A percentile compares a stretch with the other conserved stretches of the same genome.
phyloP scores from a whole-genome alignment of 2,113 vertebrate genomes.

The Sinocyclocheilus rhinocerous region DNA sequence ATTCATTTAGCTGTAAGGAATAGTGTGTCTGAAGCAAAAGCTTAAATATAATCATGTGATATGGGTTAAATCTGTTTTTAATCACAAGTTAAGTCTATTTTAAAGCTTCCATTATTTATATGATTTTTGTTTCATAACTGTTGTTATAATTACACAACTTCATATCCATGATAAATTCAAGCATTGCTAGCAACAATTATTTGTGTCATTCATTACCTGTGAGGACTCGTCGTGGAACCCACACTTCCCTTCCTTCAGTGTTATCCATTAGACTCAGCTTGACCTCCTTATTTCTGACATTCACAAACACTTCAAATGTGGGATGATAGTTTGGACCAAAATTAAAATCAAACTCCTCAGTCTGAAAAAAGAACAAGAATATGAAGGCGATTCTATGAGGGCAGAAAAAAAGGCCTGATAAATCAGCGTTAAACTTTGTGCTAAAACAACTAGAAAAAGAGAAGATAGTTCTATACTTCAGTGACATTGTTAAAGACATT shows the following conservation, averaged over 20 bases:
- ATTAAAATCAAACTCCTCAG: background rate
- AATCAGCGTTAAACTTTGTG: background rate
- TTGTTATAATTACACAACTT: background rate
- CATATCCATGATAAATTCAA: background rate
- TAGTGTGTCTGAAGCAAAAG: too few species aligned
- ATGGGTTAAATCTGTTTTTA: background rate
- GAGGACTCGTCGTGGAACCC: conserved; percentile 7
- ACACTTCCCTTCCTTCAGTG: conserved; percentile 1
- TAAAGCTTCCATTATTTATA: background rate
- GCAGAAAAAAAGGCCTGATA: background rate
- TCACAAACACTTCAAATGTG: conserved; percentile 21
- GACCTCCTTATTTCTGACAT: background rate
- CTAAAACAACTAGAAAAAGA: too few species aligned
- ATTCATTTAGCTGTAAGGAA: too few species aligned
- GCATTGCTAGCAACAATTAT: background rate
- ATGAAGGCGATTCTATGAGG: background rate
- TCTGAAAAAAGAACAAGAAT: background rate
- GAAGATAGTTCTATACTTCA: too few species aligned
- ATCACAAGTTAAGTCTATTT: too few species aligned
- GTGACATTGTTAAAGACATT: too few species aligned
- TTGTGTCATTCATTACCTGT: conserved; percentile 8
- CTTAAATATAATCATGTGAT: background rate
- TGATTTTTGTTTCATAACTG: background rate
- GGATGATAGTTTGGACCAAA: conserved; percentile 46
- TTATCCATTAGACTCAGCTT: background rate